Conservation (phyloP, 2,113 vertebrate species). For the Lamprotornis superbus region DNA sequence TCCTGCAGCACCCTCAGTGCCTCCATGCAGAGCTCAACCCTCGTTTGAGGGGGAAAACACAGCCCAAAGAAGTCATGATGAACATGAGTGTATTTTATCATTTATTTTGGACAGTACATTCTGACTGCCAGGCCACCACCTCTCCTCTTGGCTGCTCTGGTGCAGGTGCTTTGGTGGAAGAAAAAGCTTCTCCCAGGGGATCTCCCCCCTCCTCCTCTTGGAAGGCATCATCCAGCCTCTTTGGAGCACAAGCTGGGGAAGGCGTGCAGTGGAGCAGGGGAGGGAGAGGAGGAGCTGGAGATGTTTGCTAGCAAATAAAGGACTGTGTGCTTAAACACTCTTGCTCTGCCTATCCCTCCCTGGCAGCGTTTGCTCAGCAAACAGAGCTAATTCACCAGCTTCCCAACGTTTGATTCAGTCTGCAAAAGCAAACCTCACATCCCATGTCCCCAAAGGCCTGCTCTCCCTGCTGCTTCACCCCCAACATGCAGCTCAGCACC, state of each 20-base stretch:
- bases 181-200: background rate
- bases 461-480: background rate
- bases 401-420: background rate
- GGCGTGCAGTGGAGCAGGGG: background rate
- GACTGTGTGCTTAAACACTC: constrained; percentile 57
- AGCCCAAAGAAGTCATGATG: background rate
- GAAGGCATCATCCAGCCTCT: background rate
- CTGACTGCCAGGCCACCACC: fast-evolving
- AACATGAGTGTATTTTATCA: fast-evolving
- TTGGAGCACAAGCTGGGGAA: background rate
- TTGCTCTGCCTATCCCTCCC: constrained; percentile 40
- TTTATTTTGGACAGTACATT: background rate
- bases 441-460: background rate
- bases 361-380: constrained; percentile 72
- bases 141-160: background rate
- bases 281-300: constrained; percentile 9
- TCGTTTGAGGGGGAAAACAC: background rate
- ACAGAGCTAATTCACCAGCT: constrained; percentile 69
- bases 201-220: background rate
- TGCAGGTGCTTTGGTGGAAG: background rate
- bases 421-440: constrained; percentile 27
- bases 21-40: background rate
- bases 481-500: background rate
- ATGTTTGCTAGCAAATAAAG: constrained; percentile 67
- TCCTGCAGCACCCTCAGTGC: background rate